Evolutionary conservation across 2,888 invertebrate genomes (phyloP), one percentile per base, ranked within the genome.

Genomic region (Clitarchus hookeri): DNA sequence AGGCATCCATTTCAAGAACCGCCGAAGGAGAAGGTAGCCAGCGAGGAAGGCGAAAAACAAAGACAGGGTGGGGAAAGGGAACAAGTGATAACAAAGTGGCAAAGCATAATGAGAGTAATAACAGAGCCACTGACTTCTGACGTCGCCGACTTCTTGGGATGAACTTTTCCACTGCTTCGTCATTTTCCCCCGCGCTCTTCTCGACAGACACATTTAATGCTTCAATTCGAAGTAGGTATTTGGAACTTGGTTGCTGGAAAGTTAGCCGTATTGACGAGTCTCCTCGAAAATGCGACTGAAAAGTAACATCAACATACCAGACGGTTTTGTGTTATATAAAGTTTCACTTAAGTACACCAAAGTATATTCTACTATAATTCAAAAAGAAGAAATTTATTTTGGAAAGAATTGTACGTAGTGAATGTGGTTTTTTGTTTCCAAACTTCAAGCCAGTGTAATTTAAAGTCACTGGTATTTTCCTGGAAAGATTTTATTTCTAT

Each of bases 1-100:
- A 65, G 65, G 65, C 65, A 12, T 65, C 65, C 65, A 65, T 65
- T 65, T 65, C 65, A 65, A n/a, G 65, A 65, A 65, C 65, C 65
- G 65, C 65, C n/a, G 65, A 65, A 65, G 65, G n/a, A 65, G 65
- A n/a, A 65, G 65, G n/a, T 65, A 65, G n/a, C 65, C 19, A 65
- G 65, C n/a, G 65, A 65, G 65, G 6, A n/a, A 65, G 6, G 65
- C 8, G 65, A 65, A 65, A 65, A 65, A 65, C 65, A 65, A 23
- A 65, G 23, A 4, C 65, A 65, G 65, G 19, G 65, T 8, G 65
- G 19, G 65, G n/a, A n/a, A 19, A 65, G 23, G 23, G 65, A 65
- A 65, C 23, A 11, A 19, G 19, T 11, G n/a, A 65, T 65, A 65
- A 65, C 65, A 65, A 65, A 65, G 65, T 65, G 65, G 65, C 65